Evolutionary conservation across 2,797 vertebrate genomes (phyloP).

Genomic region (Thalassophryne amazonica): DNA sequence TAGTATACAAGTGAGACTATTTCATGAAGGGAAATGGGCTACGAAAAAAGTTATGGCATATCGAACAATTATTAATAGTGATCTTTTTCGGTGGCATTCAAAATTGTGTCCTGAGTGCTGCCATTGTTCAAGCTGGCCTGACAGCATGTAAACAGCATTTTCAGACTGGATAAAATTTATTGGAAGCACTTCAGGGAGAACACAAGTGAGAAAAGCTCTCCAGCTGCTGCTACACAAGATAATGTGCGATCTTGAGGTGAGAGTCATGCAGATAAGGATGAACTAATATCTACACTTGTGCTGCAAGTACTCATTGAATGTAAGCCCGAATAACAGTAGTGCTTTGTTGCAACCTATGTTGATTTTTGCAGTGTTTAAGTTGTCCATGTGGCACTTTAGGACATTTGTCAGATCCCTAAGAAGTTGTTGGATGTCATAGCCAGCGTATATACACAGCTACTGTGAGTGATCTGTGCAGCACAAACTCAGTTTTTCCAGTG

Average conservation of each 20-base stretch:
- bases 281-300: no score
- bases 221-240: conserved; percentile 1
- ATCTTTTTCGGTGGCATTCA: conserved; percentile 35
- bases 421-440: no score
- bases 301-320: no score
- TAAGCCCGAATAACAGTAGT: no score
- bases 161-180: conserved; percentile 26
- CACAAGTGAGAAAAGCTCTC: conserved; percentile 9
- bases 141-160: conserved; percentile 11
- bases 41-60: conserved; percentile 38
- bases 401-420: no score
- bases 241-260: background rate
- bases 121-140: conserved; percentile 24
- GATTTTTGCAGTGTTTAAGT: no score
- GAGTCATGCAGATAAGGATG: background rate
- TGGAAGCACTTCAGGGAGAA: conserved; percentile 9
- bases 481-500: no score
- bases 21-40: conserved; percentile 23
- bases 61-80: conserved; percentile 46
- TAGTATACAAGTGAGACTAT: conserved; percentile 22
- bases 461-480: no score
- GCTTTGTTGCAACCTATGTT: no score
- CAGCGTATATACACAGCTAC: no score
- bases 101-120: conserved; percentile 21
- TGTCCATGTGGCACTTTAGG: no score